Base-by-base conservation (phyloP, 2,113 vertebrate species). In the Cyanoderma ruficeps region DNA sequence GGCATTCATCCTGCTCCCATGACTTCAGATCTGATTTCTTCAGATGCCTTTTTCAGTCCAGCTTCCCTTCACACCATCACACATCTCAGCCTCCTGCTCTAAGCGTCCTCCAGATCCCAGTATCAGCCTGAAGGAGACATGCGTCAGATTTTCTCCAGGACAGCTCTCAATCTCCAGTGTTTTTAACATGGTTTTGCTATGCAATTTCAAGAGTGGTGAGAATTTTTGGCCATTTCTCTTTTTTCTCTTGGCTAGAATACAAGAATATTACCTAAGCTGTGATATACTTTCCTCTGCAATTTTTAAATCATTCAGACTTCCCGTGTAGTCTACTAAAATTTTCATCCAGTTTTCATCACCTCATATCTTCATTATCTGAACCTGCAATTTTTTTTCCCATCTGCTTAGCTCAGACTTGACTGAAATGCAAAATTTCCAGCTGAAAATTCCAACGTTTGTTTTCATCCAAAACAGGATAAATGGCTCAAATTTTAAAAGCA, bases 11-110 rank as follows among this genome's bases (percentile, higher is more conserved):
- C 64, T 90, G 72, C 96, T 95, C 93, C 83, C 83, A 94, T 94
- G 89, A 94, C 92, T 94, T 95, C 86, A 95, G 59, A 94, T 94
- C 74, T 90, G 75, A 92, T 94, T 95, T 94, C 90, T 92, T 97
- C 75, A 83, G 83, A 90, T 90, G 89, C 59, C 56, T 97, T 94
- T 95, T 93, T 81, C 85, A 83, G 71, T 55, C 68, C 71, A 70
- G 83, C 69, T 93, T 96, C 89, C 91, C 91, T 97, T 92, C 76
- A 94, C 64, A 57, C 28, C n/a, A 82, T 30, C 71, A 41, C 71
- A 83, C 33, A 83, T 33, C 83, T 67, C 64, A 92, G 59, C 23
- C 67, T 88, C 37, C 71, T 57, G 42, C 57, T 88, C 85, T 76
- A n/a, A 90, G 70, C 20, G 59, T 88, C 42, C 59, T 65, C 50